Conservation (phyloP, 2,797 vertebrate genomes). For the Silurus aristotelis region DNA sequence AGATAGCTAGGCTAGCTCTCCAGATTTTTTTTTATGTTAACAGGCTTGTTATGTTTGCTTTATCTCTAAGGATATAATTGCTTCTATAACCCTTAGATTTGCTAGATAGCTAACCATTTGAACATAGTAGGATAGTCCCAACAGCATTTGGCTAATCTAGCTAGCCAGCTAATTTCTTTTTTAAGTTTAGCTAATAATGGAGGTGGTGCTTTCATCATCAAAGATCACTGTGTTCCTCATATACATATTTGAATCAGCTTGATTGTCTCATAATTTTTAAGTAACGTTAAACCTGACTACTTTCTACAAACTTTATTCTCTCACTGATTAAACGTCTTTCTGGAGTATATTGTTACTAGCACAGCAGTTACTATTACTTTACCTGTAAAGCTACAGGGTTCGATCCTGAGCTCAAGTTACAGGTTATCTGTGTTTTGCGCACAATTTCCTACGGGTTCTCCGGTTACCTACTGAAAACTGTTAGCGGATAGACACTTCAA, state of each 20-base stretch:
- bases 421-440: background rate
- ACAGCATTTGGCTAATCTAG: background rate
- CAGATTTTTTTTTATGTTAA: background rate
- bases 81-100: background rate
- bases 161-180: no score
- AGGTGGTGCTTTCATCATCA: background rate
- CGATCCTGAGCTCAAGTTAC: background rate
- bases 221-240: background rate
- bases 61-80: background rate
- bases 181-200: background rate
- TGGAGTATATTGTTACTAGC: background rate
- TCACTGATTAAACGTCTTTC: background rate
- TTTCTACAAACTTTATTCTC: background rate
- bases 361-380: background rate
- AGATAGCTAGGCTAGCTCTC: background rate
- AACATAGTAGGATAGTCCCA: background rate
- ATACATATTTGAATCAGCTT: background rate
- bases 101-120: background rate
- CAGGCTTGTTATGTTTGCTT: background rate
- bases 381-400: background rate
- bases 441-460: background rate
- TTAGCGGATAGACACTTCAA: no score
- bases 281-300: background rate
- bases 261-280: background rate
- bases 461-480: background rate